A percentile compares a stretch with the other conserved stretches of the same genome.
These are phyloP conservation scores for Colletes gigas DNA, from an alignment of 1,140 invertebrate species.

Conservation along the genomic window DNA sequence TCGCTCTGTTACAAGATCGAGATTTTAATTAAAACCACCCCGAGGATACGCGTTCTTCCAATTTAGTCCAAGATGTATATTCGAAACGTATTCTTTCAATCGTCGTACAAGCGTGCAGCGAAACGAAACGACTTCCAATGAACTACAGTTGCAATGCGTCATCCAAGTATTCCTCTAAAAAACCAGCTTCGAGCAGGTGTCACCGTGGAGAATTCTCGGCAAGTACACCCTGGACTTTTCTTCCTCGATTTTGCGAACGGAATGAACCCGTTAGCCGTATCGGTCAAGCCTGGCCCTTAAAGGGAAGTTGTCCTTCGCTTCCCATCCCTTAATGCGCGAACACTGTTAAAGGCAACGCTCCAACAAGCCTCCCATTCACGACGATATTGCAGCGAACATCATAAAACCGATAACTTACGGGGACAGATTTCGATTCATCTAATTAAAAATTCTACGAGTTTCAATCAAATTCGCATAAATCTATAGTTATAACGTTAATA, in stretches of 20 bases:
- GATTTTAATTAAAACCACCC: no score
- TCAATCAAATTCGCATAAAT: no score
- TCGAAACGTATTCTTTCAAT: neutral
- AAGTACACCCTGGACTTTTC: conserved; percentile 33
- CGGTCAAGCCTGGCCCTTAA: conserved; percentile 68
- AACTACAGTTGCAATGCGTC: conserved; percentile 3
- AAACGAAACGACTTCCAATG: neutral
- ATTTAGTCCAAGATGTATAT: no score
- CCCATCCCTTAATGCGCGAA: conserved; percentile 36
- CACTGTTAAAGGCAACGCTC: conserved; percentile 11
- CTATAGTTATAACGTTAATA: no score
- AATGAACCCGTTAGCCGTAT: conserved; percentile 73
- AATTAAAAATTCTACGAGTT: no score
- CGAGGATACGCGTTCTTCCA: no score
- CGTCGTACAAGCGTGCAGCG: no score
- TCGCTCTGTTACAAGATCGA: no score
- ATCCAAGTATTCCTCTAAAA: conserved; percentile 6
- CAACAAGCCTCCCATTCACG: neutral
- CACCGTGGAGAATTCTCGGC: conserved; percentile 22
- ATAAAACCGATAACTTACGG: neutral
- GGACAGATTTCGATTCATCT: neutral
- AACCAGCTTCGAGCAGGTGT: conserved; percentile 41
- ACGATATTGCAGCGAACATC: neutral
- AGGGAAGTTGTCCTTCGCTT: conserved; percentile 71
- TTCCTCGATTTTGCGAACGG: conserved; percentile 56